Evolutionary conservation across 1,140 invertebrate genomes (phyloP).

Genomic region (Charaxes varanes): DNA sequence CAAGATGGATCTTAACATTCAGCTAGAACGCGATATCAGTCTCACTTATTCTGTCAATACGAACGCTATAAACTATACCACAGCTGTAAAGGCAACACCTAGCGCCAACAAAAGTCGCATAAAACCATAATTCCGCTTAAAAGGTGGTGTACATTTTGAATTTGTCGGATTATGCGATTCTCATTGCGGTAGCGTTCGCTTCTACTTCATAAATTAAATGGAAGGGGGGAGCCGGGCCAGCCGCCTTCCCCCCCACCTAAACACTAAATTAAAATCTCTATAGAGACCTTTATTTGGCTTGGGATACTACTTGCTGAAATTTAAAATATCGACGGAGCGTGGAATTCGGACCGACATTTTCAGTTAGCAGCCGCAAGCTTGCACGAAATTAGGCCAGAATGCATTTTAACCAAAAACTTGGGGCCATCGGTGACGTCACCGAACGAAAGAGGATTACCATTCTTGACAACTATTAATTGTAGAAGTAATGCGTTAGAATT

Average conservation of each 20-base stretch:
- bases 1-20: slow-evolving; percentile 25
- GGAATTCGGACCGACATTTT: slow-evolving; percentile 28
- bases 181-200: slow-evolving; percentile 34
- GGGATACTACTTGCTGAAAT: slow-evolving; percentile 35
- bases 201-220: slow-evolving; percentile 53
- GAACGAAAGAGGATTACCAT: slow-evolving; percentile 6
- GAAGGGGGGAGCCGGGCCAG: slow-evolving; percentile 46
- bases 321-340: slow-evolving; percentile 22
- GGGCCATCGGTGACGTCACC: slow-evolving; percentile 5
- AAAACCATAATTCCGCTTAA: slow-evolving; percentile 21
- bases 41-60: slow-evolving; percentile 71
- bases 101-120: slow-evolving; percentile 37
- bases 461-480: no score
- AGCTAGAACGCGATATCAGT: slow-evolving; percentile 66
- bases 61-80: slow-evolving; percentile 54
- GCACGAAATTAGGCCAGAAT: slow-evolving; percentile 37
- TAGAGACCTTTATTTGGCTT: slow-evolving; percentile 47
- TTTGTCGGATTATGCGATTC: slow-evolving; percentile 29
- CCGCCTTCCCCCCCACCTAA: slow-evolving; percentile 45
- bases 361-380: slow-evolving; percentile 40
- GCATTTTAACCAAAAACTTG: slow-evolving; percentile 12
- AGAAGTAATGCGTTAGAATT: no score
- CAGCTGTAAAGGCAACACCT: slow-evolving; percentile 35
- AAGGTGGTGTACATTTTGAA: slow-evolving; percentile 8
- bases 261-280: slow-evolving; percentile 55